Conservation (phyloP, 2,888 invertebrate species). For the Campaea margaritaria region DNA sequence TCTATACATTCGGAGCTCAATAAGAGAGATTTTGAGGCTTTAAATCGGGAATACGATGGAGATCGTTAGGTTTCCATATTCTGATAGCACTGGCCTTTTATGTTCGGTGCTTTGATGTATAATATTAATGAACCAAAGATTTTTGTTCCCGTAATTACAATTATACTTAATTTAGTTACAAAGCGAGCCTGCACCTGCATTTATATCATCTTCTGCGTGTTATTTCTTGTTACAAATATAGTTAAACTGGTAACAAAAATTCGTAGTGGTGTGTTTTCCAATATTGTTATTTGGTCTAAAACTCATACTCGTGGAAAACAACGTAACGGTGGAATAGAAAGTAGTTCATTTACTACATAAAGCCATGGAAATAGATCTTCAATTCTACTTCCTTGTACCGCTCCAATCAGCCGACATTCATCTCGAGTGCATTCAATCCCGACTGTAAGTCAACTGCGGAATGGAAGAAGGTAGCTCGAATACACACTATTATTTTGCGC, state of each 20-base stretch:
- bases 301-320: too few species aligned
- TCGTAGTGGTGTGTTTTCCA: too few species aligned
- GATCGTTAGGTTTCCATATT: constrained; percentile 25
- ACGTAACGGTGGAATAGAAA: too few species aligned
- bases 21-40: constrained; percentile 56
- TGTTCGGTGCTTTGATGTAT: constrained; percentile 7
- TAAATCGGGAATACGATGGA: constrained; percentile 33
- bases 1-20: constrained; percentile 44
- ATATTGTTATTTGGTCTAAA: too few species aligned
- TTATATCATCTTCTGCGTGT: too few species aligned
- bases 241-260: too few species aligned
- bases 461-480: constrained; percentile 10
- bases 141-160: too few species aligned
- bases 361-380: neutral
- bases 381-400: neutral
- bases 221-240: too few species aligned
- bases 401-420: constrained; percentile 5
- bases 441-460: neutral
- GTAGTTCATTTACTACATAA: neutral
- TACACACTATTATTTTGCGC: constrained; percentile 10
- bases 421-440: constrained; percentile 1
- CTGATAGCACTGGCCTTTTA: constrained; percentile 16
- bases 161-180: too few species aligned
- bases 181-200: too few species aligned
- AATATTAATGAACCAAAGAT: neutral